Base-by-base conservation (phyloP, 2,797 vertebrate species). In the Myripristis jacobus region DNA sequence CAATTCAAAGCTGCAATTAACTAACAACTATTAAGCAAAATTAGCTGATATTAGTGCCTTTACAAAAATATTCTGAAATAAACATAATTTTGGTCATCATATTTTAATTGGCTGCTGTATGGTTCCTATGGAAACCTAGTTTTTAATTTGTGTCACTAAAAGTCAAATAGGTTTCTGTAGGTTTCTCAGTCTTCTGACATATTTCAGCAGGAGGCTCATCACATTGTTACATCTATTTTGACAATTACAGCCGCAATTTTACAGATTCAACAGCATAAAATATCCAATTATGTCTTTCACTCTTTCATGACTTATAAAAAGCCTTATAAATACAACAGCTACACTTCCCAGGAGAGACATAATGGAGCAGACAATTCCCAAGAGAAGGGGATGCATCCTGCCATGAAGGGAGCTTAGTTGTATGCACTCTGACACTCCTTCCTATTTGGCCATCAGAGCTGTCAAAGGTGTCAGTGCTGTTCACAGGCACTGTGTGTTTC, bases 401-500 rank as follows among this genome's bases (percentile, higher is more conserved):
- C 89, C 87, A 87, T 78, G 82, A 77, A 79, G 85, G 80, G 80
- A 90, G 86, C 87, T 91, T 80, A 88, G 90, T 93, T 91, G 88
- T 89, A 90, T 87, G 84, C 87, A 86, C 89, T 90, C 84, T 93
- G 93, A 94, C 94, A 94, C 93, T 91, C 92, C 84, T 93, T 92
- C 86, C 87, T 88, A 92, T 92, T 92, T 94, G 94, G 92, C 93
- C 92, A 92, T 85, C 80, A 82, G 91, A 92, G 88, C 90, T 92
- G 91, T 92, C 93, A 94, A 93, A 93, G 92, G 92, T 94, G 93
- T 93, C 93, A 91, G 92, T 88, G 88, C 91, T 92, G 92, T 95
- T 95, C 94, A 94, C 94, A 94, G 93, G 92, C 94, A 95, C 94
- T 92, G 92, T 85, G 87, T 93, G 93, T 93, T 92, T 94, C 93